Base-by-base conservation (phyloP, 2,888 invertebrate species). In the Scaptodrosophila latifasciaeformis region DNA sequence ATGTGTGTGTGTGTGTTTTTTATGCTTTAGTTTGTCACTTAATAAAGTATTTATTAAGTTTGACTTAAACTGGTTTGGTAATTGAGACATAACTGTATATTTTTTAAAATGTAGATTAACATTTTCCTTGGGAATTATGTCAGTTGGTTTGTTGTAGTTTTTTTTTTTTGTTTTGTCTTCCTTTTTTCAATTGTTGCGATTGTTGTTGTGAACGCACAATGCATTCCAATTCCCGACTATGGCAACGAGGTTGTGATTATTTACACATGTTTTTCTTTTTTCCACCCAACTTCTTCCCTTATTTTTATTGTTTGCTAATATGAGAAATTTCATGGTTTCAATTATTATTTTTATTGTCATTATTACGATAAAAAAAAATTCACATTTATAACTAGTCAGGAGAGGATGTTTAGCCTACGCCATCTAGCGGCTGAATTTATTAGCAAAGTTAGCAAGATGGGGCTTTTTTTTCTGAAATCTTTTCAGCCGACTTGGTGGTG, bases 71-170 rank as follows among this genome's bases (percentile, higher is more conserved):
- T 56, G 59, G 65, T 74, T 72, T 60, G 50, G 49, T 70, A 77
- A 77, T 72, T 72, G 74, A 77, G 77, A 74, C 77, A 70, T 63
- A 72, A 61, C 74, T 65, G 70, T 76, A 17, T 53, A 30, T 46
- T 31, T 31, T 30, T 61, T 48, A 62, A 59, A 67, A 65, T 70
- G 57, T 57, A 65, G 52, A 67, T 72, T 76, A 76, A 72, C 70
- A 72, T 72, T 72, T 72, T 77, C 62, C 70, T 59, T 74, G 72
- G 72, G 72, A 72, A 72, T 70, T 70, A 77, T 72, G 72, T 70
- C 77, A 72, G 74, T 67, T 62, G 71, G 60, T 34, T 61, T 42
- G 37, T 39, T 18, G 42, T 46, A 48, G 61, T 65, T 65, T 62
- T 66, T 65, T 49, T 54, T 49, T 52, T 31, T 30, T 17, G 29